These are phyloP conservation scores for Scaeva pyrastri DNA, from an alignment of 2,888 invertebrate genomes.

Conservation along the genomic window DNA sequence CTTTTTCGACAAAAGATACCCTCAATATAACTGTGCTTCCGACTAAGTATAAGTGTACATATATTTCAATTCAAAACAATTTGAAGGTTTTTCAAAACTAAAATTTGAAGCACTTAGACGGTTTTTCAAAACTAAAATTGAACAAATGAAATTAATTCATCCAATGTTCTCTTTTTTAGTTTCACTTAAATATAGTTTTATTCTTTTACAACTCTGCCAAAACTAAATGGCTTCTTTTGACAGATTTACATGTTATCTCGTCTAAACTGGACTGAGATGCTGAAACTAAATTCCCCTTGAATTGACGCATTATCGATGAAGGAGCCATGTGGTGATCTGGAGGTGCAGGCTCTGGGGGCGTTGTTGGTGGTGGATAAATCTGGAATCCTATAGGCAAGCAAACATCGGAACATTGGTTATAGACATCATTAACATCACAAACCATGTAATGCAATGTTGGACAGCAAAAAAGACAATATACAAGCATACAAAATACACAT, in stretches of 20 bases:
- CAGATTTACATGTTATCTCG: conserved; percentile 87
- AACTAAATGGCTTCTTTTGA: conserved; percentile 75
- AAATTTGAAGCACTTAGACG: neutral
- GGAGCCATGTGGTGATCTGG: conserved; percentile 90
- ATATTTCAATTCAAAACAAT: too few species aligned
- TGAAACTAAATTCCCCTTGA: conserved; percentile 84
- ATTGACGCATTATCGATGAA: conserved; percentile 85
- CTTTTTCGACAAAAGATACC: too few species aligned
- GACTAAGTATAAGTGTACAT: too few species aligned
- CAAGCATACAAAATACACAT: conserved; percentile 74
- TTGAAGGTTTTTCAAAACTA: neutral
- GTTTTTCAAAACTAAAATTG: neutral
- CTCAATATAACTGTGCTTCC: too few species aligned
- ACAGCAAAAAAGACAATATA: conserved; percentile 75
- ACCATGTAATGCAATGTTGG: conserved; percentile 75
- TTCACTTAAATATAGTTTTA: conserved; percentile 26
- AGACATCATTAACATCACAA: conserved; percentile 74
- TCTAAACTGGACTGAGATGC: conserved; percentile 87
- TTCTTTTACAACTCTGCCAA: conserved; percentile 74
- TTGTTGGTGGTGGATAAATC: conserved; percentile 93
- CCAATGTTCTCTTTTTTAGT: neutral
- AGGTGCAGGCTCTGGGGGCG: conserved; percentile 93
- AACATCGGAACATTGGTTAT: conserved; percentile 76
- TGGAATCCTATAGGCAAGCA: conserved; percentile 87
- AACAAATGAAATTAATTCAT: conserved; percentile 9